These are phyloP conservation scores for Keiferia lycopersicella DNA, from an alignment of 2,888 invertebrate species.

Conservation along the genomic window DNA sequence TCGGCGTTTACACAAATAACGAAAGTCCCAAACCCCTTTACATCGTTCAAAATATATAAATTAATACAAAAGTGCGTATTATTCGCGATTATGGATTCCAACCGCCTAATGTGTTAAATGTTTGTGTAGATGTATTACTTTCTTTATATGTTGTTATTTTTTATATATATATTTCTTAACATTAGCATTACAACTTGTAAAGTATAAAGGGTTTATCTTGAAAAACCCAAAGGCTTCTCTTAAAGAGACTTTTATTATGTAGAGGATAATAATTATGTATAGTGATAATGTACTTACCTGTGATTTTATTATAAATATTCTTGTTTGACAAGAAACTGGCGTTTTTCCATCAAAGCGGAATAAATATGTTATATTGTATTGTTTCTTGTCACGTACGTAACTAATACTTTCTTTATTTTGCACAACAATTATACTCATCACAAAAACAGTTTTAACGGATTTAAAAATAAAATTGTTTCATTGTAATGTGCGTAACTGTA, in stretches of 20 bases:
- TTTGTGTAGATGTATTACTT: constrained; percentile 15
- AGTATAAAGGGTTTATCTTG: neutral
- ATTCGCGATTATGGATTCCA: constrained; percentile 23
- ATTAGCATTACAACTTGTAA: neutral
- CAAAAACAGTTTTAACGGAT: too few relatives aligned
- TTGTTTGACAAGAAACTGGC: constrained; percentile 71
- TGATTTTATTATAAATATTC: constrained; percentile 71
- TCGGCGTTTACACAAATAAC: neutral
- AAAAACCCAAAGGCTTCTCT: constrained; percentile 21
- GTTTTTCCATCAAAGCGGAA: constrained; percentile 28
- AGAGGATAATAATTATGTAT: constrained; percentile 45
- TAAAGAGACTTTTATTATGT: constrained; percentile 22
- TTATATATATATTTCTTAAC: neutral
- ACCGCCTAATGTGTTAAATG: constrained; percentile 20
- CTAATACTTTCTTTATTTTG: too few relatives aligned
- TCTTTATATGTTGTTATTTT: constrained; percentile 12
- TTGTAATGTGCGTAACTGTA: constrained; percentile 5
- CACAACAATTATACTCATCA: too few relatives aligned
- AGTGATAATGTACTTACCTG: constrained; percentile 73
- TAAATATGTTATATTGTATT: constrained; percentile 3
- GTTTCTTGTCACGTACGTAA: constrained; percentile 22
- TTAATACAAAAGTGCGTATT: constrained; percentile 2
- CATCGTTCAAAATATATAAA: neutral
- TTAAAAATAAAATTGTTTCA: constrained; percentile 1
- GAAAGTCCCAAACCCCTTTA: neutral